These are phyloP conservation scores for Bombus breviceps DNA, from an alignment of 1,140 invertebrate genomes.

Conservation along the genomic window DNA sequence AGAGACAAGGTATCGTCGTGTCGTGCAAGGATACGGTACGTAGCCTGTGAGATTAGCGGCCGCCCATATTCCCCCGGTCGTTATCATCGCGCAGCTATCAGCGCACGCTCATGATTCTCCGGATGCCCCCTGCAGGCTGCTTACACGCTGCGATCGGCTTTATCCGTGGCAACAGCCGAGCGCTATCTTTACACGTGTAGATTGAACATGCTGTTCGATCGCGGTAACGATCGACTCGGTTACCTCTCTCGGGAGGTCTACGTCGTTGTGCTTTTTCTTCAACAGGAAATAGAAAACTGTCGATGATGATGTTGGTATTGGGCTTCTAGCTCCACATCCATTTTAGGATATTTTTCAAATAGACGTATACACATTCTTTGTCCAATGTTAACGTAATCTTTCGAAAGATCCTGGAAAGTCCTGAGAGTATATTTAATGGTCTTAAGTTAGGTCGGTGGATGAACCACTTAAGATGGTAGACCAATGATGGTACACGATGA, in stretches of 20 bases:
- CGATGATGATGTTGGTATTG: not conserved
- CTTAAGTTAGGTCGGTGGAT: not conserved
- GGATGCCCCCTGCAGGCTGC: constrained; percentile 55
- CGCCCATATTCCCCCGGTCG: constrained; percentile 11
- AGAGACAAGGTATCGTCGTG: constrained; percentile 3
- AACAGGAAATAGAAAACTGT: not conserved
- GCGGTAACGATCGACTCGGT: constrained; percentile 38
- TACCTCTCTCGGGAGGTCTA: constrained; percentile 25
- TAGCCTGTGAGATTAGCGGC: constrained; percentile 51
- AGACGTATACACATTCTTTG: not conserved
- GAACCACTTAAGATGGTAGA: not conserved
- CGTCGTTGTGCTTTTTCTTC: not conserved
- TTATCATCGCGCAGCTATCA: constrained; percentile 59
- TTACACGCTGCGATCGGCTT: constrained; percentile 63
- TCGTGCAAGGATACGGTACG: constrained; percentile 59
- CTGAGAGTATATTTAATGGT: not conserved
- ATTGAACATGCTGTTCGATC: constrained; percentile 50
- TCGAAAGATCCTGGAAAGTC: not conserved
- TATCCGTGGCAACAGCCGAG: constrained; percentile 51
- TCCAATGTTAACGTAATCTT: not conserved
- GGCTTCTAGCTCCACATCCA: not conserved
- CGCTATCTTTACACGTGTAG: constrained; percentile 62
- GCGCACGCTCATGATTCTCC: constrained; percentile 54
- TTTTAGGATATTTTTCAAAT: not conserved
- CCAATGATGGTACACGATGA: not conserved